Base-by-base conservation (phyloP, 1,140 invertebrate genomes). In the Nephila pilipes region DNA sequence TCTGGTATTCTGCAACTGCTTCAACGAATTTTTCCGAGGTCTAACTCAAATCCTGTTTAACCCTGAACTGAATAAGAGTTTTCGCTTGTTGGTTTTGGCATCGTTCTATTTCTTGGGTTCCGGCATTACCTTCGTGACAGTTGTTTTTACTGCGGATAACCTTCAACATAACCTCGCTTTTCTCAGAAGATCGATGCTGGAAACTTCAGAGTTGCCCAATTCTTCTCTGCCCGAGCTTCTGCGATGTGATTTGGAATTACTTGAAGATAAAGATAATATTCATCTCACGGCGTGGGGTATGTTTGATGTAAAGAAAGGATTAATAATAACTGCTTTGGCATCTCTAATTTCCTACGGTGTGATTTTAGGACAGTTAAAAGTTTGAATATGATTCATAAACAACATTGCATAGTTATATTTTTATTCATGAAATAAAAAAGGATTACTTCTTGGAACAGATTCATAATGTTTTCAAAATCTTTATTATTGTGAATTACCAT, bases 291-390 rank as follows among this genome's bases (percentile, higher is more conserved):
- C 87, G 1, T 65, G 60, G 87, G 87, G 63, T 32, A 88, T 88
- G 87, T 88, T 69, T 25, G 32, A 46, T 5, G 63, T 88, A 6
- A 65, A 54, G 22, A 88, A 75, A 54, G 63, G 87, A 32, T 12
- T 88, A 12, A 58, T 88, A 6, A 29, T 88, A 2, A 65, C 32
- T 1, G 46, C 65, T 22, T 4, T 88, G 22, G 87, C 87, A 29
- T 88, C 87, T 0, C n/a, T 88, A 3, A 88, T 88, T 54, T 88
- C 87, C 1, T 88, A 69, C 14, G 32, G 87, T 54, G 87, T 88
- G 1, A 75, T 88, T 25, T 10, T 88, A 16, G 87, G 87, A 0
- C 87, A 88, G 36, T 6, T 88, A 16, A 60, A 87, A 63, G 20
- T 87, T 10, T 87, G 10, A 38, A 54, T 5, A 46, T 46, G 38